Evolutionary conservation across 2,888 invertebrate genomes (phyloP).

Genomic region (Tricholauxania praeusta): DNA sequence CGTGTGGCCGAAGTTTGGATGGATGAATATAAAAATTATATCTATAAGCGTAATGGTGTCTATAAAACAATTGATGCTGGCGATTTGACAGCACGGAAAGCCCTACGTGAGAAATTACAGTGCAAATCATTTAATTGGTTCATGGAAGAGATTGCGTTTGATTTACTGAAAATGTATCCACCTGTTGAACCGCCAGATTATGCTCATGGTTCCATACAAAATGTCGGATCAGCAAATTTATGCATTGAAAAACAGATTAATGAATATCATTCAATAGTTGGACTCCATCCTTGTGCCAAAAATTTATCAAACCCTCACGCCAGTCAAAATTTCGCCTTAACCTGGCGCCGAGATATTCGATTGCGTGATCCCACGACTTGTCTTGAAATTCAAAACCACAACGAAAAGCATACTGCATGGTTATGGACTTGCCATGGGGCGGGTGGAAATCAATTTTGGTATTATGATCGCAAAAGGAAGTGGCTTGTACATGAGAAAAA

Average conservation of each 20-base stretch:
- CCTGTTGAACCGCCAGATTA: slow-evolving; percentile 87
- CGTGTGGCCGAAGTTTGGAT: slow-evolving; percentile 98
- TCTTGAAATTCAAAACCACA: slow-evolving; percentile 80
- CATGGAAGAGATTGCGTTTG: slow-evolving; percentile 93
- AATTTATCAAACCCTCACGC: slow-evolving; percentile 57
- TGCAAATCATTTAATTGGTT: slow-evolving; percentile 98
- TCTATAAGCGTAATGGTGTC: slow-evolving; percentile 84
- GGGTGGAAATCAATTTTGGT: slow-evolving; percentile 95
- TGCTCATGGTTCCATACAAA: slow-evolving; percentile 83
- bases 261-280: slow-evolving; percentile 58
- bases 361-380: slow-evolving; percentile 76
- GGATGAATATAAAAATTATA: slow-evolving; percentile 94
- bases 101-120: slow-evolving; percentile 78
- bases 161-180: slow-evolving; percentile 88
- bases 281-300: slow-evolving; percentile 62
- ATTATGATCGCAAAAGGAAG: slow-evolving; percentile 75
- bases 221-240: slow-evolving; percentile 72
- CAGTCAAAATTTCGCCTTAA: slow-evolving; percentile 64
- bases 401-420: slow-evolving; percentile 78
- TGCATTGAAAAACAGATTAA: slow-evolving; percentile 80
- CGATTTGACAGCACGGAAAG: slow-evolving; percentile 83
- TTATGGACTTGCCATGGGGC: slow-evolving; percentile 92
- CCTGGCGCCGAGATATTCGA: slow-evolving; percentile 63
- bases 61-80: slow-evolving; percentile 83
- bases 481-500: slow-evolving; percentile 67